phyloP scores from a whole-genome alignment of 2,797 vertebrate species.

The Platalea minor region DNA sequence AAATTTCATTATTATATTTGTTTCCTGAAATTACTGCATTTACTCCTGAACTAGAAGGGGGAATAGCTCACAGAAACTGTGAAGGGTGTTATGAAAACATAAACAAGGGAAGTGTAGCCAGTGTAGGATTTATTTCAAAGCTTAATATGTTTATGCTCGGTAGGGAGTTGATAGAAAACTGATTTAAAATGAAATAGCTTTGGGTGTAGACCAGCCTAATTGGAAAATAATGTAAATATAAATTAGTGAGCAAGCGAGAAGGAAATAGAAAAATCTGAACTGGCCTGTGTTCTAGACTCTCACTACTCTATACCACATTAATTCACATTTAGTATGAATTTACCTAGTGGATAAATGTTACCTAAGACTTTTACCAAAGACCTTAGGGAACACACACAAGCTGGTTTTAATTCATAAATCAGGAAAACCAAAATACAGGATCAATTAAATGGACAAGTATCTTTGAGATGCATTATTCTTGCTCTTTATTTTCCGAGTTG shows the following conservation, averaged over 20 bases:
- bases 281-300: background rate
- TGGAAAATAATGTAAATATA: background rate
- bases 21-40: background rate
- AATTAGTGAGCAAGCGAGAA: background rate
- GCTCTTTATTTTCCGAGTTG: background rate
- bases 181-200: background rate
- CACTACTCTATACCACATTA: background rate
- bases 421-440: background rate
- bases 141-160: background rate
- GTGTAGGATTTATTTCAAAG: background rate
- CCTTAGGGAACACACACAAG: background rate
- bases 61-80: background rate
- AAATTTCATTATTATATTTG: background rate
- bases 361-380: background rate
- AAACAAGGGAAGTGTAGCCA: background rate
- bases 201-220: background rate
- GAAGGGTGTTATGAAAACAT: background rate
- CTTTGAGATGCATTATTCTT: background rate
- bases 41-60: background rate
- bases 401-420: background rate
- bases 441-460: background rate
- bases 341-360: background rate
- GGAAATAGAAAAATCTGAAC: background rate
- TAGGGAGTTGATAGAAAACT: background rate
- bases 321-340: background rate